phyloP scores from a whole-genome alignment of 2,113 vertebrate genomes.

The Choloepus hoffmanni region DNA sequence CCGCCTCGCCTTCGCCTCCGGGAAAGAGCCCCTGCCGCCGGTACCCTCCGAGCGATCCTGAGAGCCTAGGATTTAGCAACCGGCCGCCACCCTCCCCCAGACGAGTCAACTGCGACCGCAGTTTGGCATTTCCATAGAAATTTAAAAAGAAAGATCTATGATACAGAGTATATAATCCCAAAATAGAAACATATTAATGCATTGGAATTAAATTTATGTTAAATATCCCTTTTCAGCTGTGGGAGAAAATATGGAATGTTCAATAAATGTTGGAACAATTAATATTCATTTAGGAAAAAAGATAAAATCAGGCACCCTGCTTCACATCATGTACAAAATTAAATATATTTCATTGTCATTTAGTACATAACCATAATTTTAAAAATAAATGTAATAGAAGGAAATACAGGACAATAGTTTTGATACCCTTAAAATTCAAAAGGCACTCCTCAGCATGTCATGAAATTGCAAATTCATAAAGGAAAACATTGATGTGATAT shows the following conservation, averaged over 20 bases:
- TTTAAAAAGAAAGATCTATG: neutral
- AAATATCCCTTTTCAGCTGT: neutral
- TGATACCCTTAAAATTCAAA: too few relatives aligned
- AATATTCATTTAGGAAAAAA: neutral
- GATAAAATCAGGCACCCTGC: neutral
- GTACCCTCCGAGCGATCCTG: too few relatives aligned
- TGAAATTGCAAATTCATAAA: too few relatives aligned
- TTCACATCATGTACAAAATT: neutral
- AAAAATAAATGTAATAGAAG: neutral
- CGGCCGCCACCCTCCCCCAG: too few relatives aligned
- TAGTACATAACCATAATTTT: neutral
- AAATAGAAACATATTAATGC: neutral
- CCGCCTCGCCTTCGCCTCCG: too few relatives aligned
- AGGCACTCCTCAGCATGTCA: too few relatives aligned
- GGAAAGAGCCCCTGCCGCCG: too few relatives aligned
- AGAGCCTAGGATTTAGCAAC: too few relatives aligned
- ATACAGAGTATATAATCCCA: neutral
- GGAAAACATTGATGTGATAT: too few relatives aligned
- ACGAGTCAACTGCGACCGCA: too few relatives aligned
- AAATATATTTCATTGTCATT: neutral
- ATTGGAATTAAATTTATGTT: neutral
- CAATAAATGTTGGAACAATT: neutral
- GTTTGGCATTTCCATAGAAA: neutral
- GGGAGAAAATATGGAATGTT: neutral
- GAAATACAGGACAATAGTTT: neutral